Conservation (phyloP, 2,113 vertebrate species). For the Eublepharis macularius region DNA sequence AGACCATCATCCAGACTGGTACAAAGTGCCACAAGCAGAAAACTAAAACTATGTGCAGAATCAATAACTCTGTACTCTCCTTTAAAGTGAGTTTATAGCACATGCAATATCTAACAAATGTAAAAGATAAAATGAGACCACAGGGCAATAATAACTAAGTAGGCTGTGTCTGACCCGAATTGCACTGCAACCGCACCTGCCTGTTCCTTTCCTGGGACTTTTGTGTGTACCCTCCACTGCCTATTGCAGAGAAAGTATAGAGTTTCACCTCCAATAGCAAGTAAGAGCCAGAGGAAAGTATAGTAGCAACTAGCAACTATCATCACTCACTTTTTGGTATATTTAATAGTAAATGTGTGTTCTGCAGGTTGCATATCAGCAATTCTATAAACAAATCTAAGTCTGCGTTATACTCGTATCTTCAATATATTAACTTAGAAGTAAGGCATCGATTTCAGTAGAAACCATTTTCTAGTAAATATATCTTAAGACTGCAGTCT, state of each 20-base stretch:
- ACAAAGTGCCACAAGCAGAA: too few relatives aligned
- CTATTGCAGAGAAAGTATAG: neutral
- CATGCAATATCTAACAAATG: too few relatives aligned
- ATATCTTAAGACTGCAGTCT: neutral
- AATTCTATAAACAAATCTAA: neutral
- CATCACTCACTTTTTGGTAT: neutral
- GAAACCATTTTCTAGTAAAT: neutral
- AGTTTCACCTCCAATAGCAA: neutral
- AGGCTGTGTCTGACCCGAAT: too few relatives aligned
- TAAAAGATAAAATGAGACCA: too few relatives aligned
- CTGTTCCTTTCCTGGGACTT: neutral
- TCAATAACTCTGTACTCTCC: too few relatives aligned
- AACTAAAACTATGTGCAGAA: too few relatives aligned
- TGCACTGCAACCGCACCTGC: neutral
- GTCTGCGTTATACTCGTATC: neutral
- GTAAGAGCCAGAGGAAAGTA: too few relatives aligned
- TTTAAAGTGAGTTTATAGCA: too few relatives aligned
- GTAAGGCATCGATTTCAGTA: neutral
- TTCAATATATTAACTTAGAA: neutral
- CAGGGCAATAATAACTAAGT: too few relatives aligned
- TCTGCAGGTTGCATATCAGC: neutral
- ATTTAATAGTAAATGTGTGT: neutral
- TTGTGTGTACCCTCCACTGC: neutral
- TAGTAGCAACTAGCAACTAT: neutral
- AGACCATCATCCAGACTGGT: too few relatives aligned